These are phyloP conservation scores for Leptinotarsa texana DNA, from an alignment of 1,140 invertebrate genomes.

Conservation along the genomic window DNA sequence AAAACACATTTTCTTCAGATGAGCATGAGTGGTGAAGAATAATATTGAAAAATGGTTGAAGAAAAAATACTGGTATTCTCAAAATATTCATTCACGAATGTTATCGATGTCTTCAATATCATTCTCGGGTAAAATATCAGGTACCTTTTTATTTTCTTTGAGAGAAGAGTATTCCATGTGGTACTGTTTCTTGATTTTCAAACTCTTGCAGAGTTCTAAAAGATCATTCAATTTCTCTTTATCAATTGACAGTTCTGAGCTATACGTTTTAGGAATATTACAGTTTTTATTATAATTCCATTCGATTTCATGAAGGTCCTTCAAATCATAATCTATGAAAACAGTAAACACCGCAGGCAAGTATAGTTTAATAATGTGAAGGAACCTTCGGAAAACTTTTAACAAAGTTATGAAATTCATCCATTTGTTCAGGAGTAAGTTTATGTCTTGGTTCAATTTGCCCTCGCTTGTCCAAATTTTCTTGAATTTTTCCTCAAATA, in stretches of 20 bases:
- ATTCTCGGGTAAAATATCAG: constrained; percentile 2
- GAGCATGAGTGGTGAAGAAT: background rate
- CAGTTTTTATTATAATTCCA: constrained; percentile 5
- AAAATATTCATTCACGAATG: constrained; percentile 7
- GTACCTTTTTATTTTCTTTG: background rate
- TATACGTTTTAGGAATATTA: constrained; percentile 5
- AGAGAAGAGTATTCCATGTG: background rate
- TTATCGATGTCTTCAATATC: background rate
- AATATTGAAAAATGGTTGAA: background rate
- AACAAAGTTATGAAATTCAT: constrained; percentile 27
- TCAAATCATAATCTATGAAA: too few species aligned
- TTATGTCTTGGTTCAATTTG: constrained; percentile 21
- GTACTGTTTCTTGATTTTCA: background rate
- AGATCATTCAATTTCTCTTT: background rate
- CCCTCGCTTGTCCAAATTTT: constrained; percentile 13
- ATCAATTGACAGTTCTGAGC: background rate
- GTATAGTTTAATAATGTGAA: too few species aligned
- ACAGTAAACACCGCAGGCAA: too few species aligned
- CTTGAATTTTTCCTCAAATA: constrained; percentile 14
- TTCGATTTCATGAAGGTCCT: background rate
- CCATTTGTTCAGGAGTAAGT: constrained; percentile 20
- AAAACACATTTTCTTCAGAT: background rate
- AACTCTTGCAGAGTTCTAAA: constrained; percentile 1
- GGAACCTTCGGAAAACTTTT: constrained; percentile 35
- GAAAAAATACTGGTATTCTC: background rate